These are phyloP conservation scores for Syngnathus floridae DNA, from an alignment of 2,113 vertebrate genomes.

Conservation along the genomic window DNA sequence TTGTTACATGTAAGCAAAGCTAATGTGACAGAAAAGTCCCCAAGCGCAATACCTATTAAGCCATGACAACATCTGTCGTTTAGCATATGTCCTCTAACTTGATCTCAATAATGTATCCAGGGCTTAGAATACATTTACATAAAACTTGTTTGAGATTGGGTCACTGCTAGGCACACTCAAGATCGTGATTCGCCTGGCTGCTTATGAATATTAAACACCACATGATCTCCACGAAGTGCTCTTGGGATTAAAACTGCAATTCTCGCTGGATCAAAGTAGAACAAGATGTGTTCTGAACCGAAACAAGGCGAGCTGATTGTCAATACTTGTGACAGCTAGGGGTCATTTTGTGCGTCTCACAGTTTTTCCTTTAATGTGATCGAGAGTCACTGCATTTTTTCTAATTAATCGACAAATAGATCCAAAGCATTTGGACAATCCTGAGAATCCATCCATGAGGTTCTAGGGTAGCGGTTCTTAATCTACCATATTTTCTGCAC, in stretches of 20 bases:
- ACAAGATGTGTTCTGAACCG: background rate
- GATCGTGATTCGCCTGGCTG: constrained; percentile 12
- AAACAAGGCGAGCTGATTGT: background rate
- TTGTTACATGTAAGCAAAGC: constrained; percentile 27
- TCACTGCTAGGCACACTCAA: constrained; percentile 33
- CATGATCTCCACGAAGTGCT: constrained; percentile 32
- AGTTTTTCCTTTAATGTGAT: too few species aligned
- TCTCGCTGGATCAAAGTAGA: constrained; percentile 41
- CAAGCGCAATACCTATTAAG: constrained; percentile 28
- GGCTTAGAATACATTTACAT: constrained; percentile 45
- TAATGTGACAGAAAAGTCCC: constrained; percentile 34
- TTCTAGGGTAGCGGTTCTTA: too few species aligned
- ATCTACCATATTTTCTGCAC: too few species aligned
- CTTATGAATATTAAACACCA: constrained; percentile 56
- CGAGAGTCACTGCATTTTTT: too few species aligned
- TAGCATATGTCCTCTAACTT: constrained; percentile 39
- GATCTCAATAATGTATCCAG: constrained; percentile 54
- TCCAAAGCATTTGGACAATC: too few species aligned
- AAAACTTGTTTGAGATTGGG: constrained; percentile 44
- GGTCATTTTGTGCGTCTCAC: background rate
- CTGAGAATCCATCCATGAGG: too few species aligned
- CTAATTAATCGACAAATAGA: too few species aligned
- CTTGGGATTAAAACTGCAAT: constrained; percentile 24
- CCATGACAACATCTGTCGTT: constrained; percentile 33
- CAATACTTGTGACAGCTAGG: background rate